Conservation (phyloP, 2,113 vertebrate genomes). For the Galemys pyrenaicus region DNA sequence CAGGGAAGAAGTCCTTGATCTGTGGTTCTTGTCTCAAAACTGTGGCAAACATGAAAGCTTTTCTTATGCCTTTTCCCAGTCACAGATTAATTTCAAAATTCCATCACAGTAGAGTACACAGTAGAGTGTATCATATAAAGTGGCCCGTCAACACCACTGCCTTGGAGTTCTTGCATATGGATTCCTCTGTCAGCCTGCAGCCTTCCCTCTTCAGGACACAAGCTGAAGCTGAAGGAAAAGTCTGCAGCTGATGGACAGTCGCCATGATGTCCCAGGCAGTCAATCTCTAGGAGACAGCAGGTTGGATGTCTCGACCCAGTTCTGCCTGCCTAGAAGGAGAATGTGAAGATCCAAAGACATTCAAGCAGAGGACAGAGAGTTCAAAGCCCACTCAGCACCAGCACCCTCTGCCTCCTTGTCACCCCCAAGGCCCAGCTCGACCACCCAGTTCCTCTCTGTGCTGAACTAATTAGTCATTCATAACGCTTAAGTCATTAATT, state of each 20-base stretch:
- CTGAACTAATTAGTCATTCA: conserved; percentile 57
- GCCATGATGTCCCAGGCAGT: not conserved
- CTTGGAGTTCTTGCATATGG: not conserved
- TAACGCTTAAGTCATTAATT: conserved; percentile 65
- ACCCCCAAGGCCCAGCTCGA: not conserved
- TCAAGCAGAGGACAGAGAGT: not conserved
- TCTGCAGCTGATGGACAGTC: not conserved
- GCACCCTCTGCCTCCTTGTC: not conserved
- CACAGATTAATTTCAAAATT: not conserved
- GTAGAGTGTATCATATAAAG: not conserved
- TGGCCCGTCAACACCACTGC: accelerated
- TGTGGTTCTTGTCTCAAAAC: not conserved
- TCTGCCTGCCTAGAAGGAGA: not conserved
- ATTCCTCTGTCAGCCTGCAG: not conserved
- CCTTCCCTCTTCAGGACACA: not conserved
- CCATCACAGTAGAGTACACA: not conserved
- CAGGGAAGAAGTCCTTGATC: not conserved
- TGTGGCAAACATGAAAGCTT: not conserved
- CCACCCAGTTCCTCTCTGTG: conserved; percentile 23
- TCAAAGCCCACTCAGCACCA: not conserved
- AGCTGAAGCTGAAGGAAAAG: not conserved
- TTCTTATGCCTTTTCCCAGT: not conserved
- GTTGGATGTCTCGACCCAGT: not conserved
- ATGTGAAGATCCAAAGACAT: not conserved
- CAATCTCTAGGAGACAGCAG: not conserved